phyloP scores from a whole-genome alignment of 1,140 invertebrate species.

The Parasteatoda tepidariorum region DNA sequence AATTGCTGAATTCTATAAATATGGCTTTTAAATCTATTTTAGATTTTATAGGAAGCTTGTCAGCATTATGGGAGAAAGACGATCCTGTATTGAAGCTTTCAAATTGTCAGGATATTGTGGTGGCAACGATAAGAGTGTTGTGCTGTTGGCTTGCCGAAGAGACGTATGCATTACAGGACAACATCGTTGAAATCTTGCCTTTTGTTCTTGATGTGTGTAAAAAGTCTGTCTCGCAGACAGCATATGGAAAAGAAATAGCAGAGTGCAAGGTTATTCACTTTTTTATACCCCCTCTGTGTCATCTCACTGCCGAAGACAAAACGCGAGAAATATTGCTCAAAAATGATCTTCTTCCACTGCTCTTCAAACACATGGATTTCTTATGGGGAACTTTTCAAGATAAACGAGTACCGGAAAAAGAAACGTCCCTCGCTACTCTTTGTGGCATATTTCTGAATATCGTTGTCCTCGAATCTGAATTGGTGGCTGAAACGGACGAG shows the following conservation, averaged over 20 bases:
- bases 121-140: conserved; percentile 84
- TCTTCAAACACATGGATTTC: conserved; percentile 65
- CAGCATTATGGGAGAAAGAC: conserved; percentile 53
- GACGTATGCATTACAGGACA: conserved; percentile 86
- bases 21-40: conserved; percentile 88
- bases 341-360: conserved; percentile 67
- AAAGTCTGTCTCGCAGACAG: conserved; percentile 69
- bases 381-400: conserved; percentile 24
- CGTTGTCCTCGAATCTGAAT: conserved; percentile 84
- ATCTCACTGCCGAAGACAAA: conserved; percentile 89
- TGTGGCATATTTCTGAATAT: conserved; percentile 95
- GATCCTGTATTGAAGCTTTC: conserved; percentile 16
- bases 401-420: conserved; percentile 37
- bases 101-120: conserved; percentile 78
- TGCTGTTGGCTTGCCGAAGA: conserved; percentile 92
- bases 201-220: conserved; percentile 66
- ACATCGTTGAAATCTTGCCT: conserved; percentile 76
- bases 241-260: conserved; percentile 71
- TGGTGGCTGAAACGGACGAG: conserved; percentile 79
- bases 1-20: conserved; percentile 88
- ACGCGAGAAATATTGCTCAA: conserved; percentile 83
- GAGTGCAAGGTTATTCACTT: conserved; percentile 76
- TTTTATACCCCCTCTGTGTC: conserved; percentile 87
- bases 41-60: conserved; percentile 77
- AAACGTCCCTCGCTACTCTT: conserved; percentile 76